Base-by-base conservation (phyloP, 1,140 invertebrate species). In the Laupala kohalensis region DNA sequence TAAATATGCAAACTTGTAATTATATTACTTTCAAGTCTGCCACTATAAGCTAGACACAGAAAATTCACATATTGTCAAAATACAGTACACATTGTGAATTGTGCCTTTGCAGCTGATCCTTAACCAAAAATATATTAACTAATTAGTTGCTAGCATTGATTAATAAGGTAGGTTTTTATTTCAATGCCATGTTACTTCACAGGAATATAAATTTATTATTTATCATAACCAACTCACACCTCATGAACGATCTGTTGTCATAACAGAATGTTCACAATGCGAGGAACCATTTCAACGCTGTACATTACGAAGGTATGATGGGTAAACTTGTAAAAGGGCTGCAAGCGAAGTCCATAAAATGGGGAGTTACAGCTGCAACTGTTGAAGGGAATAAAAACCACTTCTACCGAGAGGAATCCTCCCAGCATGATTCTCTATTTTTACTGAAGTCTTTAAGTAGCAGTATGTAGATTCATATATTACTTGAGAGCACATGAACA, bases 41-140 rank as follows among this genome's bases (percentile, higher is more conserved):
- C 25, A 37, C 67, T 68, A 68, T 24, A 29, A 9, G 19, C 67
- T 68, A 68, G 67, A 27, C 67, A 68, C 67, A 68, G 67, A 68
- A 68, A 12, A 68, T 68, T 68, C 67, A 68, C 67, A 68, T 68
- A 68, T 68, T 68, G 67, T 68, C 67, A 68, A 68, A 68, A 68
- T 53, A 53, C 37, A 53, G 37, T 53, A 68, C 67, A 29, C 67
- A 68, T 9, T 68, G 28, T 37, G 28, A 28, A 68, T 4, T 23
- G 19, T 68, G 5, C 29, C 29, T 68, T 68, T 68, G 67, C 27
- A 68, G 67, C 67, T 68, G 13, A 27, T 68, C 67, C 67, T 68
- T 37, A 37, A 68, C 37, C 37, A 53, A 53, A 13, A 13, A 53
- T 53, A 13, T 9, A 53, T 13, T 19, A 53, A 53, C 37, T 53